A percentile compares a stretch with the other conserved stretches of the same genome.
Conservation (phyloP, 2,113 vertebrate genomes). For the Saccopteryx bilineata region DNA sequence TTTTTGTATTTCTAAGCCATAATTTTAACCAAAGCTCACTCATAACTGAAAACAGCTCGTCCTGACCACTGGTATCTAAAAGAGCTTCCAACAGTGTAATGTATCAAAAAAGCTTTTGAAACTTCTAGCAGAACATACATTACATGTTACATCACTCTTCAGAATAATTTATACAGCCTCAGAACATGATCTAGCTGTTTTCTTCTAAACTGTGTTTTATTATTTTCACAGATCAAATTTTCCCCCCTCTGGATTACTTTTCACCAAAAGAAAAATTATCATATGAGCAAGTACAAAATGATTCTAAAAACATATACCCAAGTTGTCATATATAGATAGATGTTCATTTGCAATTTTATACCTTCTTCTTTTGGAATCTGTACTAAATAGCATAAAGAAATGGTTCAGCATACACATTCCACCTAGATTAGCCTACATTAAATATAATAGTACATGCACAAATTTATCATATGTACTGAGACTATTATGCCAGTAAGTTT, state of each 20-base stretch:
- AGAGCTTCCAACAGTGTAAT: constrained; percentile 29
- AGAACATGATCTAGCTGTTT: constrained; percentile 47
- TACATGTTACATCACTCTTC: constrained; percentile 22
- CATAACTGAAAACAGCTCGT: constrained; percentile 49
- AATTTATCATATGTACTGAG: constrained; percentile 46
- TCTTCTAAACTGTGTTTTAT: constrained; percentile 58
- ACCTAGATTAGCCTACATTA: neutral
- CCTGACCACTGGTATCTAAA: constrained; percentile 43
- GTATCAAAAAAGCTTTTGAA: constrained; percentile 51
- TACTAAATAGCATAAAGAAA: constrained; percentile 52
- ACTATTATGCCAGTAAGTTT: constrained; percentile 52
- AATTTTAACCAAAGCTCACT: constrained; percentile 58
- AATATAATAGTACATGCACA: constrained; percentile 7
- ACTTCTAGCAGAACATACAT: neutral
- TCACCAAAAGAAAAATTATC: constrained; percentile 4
- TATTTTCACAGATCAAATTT: constrained; percentile 48
- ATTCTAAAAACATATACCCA: constrained; percentile 52
- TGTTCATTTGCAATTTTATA: constrained; percentile 62
- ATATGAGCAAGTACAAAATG: constrained; percentile 41
- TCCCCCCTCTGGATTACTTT: neutral
- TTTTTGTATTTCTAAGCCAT: constrained; percentile 41
- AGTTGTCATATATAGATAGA: constrained; percentile 13
- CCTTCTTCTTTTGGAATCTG: constrained; percentile 24
- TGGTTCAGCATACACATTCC: neutral
- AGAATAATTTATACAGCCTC: constrained; percentile 48